Percentiles rank a stretch among this genome's conserved stretches.
Evolutionary conservation across 2,888 invertebrate species (phyloP).

Genomic region (Petrolisthes manimaculis): DNA sequence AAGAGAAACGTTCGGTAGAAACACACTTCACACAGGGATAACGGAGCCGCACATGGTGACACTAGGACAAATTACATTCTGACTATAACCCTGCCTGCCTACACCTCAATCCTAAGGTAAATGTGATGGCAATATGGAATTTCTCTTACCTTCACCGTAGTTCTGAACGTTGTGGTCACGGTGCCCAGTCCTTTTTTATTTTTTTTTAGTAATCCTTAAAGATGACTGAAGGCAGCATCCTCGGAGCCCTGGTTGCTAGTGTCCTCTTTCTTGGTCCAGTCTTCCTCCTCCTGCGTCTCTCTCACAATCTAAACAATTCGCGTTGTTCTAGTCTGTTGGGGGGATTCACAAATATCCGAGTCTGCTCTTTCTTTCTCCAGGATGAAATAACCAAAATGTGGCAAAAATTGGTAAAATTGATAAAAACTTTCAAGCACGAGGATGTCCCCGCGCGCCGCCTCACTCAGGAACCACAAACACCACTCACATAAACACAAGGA

Average conservation of each 20-base stretch:
- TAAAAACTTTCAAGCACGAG: slow-evolving; percentile 45
- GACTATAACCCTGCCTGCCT: too few species aligned
- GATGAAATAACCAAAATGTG: slow-evolving; percentile 37
- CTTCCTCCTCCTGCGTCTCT: slow-evolving; percentile 3
- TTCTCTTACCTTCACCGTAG: slow-evolving; percentile 44
- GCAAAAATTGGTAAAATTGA: slow-evolving; percentile 22
- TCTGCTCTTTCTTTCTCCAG: slow-evolving; percentile 17
- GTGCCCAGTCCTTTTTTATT: slow-evolving; percentile 19
- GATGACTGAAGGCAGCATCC: slow-evolving; percentile 42
- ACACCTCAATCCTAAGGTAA: too few species aligned
- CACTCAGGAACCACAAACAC: slow-evolving; percentile 43
- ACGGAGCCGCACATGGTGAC: too few species aligned
- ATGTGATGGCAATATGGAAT: neutral
- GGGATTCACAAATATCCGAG: slow-evolving; percentile 26
- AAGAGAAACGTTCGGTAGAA: too few species aligned
- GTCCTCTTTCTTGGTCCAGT: too few species aligned
- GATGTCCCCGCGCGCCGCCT: slow-evolving; percentile 16
- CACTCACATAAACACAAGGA: slow-evolving; percentile 22
- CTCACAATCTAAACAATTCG: slow-evolving; percentile 33
- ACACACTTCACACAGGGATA: too few species aligned
- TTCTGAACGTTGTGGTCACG: slow-evolving; percentile 23
- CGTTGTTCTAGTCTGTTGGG: slow-evolving; percentile 15
- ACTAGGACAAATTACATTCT: too few species aligned
- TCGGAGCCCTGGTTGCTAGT: neutral
- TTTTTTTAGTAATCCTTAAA: slow-evolving; percentile 50